phyloP scores from a whole-genome alignment of 2,888 invertebrate species.

The Dermolepida albohirtum region DNA sequence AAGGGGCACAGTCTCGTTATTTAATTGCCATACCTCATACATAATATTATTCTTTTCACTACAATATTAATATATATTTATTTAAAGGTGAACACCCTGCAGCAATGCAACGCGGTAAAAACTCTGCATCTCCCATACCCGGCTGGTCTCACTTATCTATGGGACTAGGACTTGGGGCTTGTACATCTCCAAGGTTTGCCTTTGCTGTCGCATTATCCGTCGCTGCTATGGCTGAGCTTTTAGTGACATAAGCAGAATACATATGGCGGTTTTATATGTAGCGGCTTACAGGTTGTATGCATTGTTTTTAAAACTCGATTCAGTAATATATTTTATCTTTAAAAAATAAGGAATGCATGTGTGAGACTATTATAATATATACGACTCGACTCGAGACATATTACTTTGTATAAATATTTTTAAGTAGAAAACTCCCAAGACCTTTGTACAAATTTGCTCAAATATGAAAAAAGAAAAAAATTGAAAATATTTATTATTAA shows the following conservation, averaged over 20 bases:
- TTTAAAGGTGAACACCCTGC: conserved; percentile 80
- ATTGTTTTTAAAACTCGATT: conserved; percentile 25
- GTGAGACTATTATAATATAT: conserved; percentile 4
- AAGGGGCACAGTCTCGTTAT: too few species aligned
- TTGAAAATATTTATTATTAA: conserved; percentile 12
- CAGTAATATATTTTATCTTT: conserved; percentile 16
- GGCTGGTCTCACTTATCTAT: conserved; percentile 67
- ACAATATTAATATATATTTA: conserved; percentile 12
- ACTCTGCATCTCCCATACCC: conserved; percentile 67
- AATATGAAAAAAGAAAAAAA: conserved; percentile 29
- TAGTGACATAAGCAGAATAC: conserved; percentile 57
- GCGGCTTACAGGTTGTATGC: conserved; percentile 38
- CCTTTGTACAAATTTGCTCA: conserved; percentile 38
- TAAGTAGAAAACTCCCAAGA: conserved; percentile 25
- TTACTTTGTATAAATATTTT: conserved; percentile 27
- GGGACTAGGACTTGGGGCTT: conserved; percentile 65
- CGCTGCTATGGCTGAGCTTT: conserved; percentile 62
- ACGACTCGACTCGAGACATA: conserved; percentile 5
- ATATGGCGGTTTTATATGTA: conserved; percentile 34
- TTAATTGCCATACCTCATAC: too few species aligned
- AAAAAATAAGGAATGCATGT: conserved; percentile 14
- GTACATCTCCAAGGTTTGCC: conserved; percentile 64
- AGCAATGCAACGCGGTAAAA: conserved; percentile 71
- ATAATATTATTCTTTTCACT: too few species aligned
- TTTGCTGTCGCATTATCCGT: conserved; percentile 62